Conservation (phyloP, 2,113 vertebrate species). For the Callipepla squamata region DNA sequence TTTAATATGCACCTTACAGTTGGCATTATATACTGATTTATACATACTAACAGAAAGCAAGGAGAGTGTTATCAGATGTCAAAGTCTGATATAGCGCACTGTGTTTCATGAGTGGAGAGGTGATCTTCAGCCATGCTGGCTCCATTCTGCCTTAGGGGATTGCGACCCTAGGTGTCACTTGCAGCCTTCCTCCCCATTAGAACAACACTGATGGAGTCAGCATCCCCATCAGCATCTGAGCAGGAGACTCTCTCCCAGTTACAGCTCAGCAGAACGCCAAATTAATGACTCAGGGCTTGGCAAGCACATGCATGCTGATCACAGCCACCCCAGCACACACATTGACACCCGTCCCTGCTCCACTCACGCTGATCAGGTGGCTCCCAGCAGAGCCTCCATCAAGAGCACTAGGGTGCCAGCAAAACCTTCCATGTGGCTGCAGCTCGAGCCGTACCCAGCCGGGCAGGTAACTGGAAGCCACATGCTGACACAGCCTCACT, state of each 20-base stretch:
- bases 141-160: background rate
- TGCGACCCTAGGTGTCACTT: background rate
- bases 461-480: slow-evolving; percentile 33
- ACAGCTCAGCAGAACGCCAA: slow-evolving; percentile 33
- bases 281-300: slow-evolving; percentile 51
- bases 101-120: background rate
- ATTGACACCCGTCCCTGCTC: background rate
- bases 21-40: background rate
- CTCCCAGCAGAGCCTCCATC: background rate
- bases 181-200: background rate
- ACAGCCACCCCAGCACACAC: slow-evolving; percentile 10
- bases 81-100: background rate
- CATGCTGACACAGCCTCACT: background rate
- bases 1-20: background rate
- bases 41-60: background rate
- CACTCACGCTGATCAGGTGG: background rate
- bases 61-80: background rate
- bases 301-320: slow-evolving; percentile 44
- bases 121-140: background rate
- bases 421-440: background rate
- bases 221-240: slow-evolving; percentile 11
- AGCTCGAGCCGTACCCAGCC: background rate
- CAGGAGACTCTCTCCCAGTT: slow-evolving; percentile 3
- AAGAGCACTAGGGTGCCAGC: background rate
- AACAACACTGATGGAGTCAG: background rate